Conservation (phyloP, 2,888 invertebrate species). For the Carterocephalus palaemon region DNA sequence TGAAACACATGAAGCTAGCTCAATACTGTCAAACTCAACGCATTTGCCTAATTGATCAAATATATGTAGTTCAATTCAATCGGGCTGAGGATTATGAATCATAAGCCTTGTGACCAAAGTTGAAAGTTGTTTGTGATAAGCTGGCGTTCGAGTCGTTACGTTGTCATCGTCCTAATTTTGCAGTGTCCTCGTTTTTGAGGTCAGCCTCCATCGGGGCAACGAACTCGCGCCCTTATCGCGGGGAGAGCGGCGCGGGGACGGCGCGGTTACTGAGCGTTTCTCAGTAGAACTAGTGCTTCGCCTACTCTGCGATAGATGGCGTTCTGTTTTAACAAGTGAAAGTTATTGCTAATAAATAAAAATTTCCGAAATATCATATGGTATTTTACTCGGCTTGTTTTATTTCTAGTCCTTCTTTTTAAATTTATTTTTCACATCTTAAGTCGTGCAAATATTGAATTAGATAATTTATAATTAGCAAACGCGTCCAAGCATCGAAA, state of each 20-base stretch:
- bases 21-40: conserved; percentile 70
- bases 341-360: conserved; percentile 6
- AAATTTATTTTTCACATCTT: not conserved
- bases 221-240: conserved; percentile 79
- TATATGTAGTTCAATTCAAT: conserved; percentile 67
- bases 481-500: no score
- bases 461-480: no score
- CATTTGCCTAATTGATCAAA: conserved; percentile 79
- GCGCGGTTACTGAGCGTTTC: conserved; percentile 41
- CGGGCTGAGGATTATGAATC: conserved; percentile 38
- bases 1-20: conserved; percentile 69
- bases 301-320: conserved; percentile 68
- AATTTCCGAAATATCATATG: no score
- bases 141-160: conserved; percentile 72
- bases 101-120: conserved; percentile 43
- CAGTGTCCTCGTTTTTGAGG: conserved; percentile 86
- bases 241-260: conserved; percentile 53
- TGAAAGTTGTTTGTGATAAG: conserved; percentile 48
- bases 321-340: conserved; percentile 30
- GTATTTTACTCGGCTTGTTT: no score
- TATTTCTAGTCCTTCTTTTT: no score
- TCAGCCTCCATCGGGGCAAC: conserved; percentile 80
- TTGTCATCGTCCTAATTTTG: conserved; percentile 80
- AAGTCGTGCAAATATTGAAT: no score
- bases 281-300: conserved; percentile 34